Conservation (phyloP, 1,140 invertebrate genomes). For the Akabosia matsudoensis region DNA sequence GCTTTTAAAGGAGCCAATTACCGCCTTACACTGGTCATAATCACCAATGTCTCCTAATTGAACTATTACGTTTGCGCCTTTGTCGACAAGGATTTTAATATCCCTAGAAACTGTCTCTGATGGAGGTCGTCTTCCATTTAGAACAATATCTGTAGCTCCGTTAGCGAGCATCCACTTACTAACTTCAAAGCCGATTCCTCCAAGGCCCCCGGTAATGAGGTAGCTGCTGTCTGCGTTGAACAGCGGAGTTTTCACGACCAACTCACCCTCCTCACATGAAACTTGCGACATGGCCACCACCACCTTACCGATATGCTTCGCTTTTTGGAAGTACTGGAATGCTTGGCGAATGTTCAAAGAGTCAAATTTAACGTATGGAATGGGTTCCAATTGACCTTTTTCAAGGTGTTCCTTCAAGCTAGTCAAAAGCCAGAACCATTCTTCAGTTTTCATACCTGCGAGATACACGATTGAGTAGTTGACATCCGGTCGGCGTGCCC, state of each 20-base stretch:
- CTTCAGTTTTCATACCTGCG: not conserved
- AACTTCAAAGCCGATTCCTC: not conserved
- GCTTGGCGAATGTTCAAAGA: not conserved
- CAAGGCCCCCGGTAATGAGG: too few species aligned
- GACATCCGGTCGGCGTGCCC: not conserved
- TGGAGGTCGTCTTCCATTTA: not conserved
- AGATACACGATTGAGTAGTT: not conserved
- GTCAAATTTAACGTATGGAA: not conserved
- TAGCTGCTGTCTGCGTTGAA: not conserved
- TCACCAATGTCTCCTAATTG: not conserved
- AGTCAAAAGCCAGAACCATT: not conserved
- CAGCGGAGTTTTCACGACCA: not conserved
- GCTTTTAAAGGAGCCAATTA: not conserved
- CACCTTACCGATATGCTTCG: too few species aligned
- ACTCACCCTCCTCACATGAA: not conserved
- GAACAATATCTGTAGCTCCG: not conserved
- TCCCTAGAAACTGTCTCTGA: not conserved
- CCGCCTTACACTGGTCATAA: not conserved
- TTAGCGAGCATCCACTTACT: not conserved
- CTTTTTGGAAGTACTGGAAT: not conserved
- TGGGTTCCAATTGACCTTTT: not conserved
- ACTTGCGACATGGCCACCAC: not conserved
- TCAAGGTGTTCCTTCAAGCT: not conserved
- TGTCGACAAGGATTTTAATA: not conserved
- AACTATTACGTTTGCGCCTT: not conserved